Evolutionary conservation across 2,888 invertebrate genomes (phyloP).

Genomic region (Zygogramma bicolorata): DNA sequence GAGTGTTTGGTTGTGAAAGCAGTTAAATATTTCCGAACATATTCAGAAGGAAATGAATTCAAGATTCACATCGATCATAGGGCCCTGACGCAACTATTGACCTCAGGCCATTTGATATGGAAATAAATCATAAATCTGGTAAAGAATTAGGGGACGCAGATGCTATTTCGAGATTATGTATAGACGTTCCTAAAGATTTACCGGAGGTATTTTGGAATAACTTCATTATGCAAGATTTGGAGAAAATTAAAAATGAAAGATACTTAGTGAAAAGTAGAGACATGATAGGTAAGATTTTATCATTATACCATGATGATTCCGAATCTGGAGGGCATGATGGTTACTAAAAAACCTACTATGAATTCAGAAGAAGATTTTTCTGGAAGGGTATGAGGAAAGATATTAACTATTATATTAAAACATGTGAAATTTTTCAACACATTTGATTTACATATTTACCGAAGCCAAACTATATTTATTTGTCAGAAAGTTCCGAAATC

Average conservation of each 20-base stretch:
- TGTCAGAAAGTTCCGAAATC: background rate
- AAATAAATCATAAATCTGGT: too few species aligned
- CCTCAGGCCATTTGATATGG: too few species aligned
- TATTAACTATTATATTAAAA: background rate
- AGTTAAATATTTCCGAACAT: too few species aligned
- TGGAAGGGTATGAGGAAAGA: background rate
- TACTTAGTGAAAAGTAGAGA: background rate
- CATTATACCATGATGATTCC: background rate
- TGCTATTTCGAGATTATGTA: too few species aligned
- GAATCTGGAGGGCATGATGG: background rate
- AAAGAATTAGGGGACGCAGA: too few species aligned
- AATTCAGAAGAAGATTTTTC: background rate
- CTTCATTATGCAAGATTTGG: background rate
- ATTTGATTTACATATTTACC: background rate
- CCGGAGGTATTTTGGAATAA: too few species aligned
- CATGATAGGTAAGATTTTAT: background rate
- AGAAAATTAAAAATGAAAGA: background rate
- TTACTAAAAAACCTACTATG: background rate
- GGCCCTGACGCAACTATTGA: too few species aligned
- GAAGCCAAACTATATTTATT: background rate
- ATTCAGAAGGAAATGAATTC: too few species aligned
- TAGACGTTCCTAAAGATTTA: too few species aligned
- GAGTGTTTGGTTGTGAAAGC: too few species aligned
- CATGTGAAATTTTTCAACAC: background rate
- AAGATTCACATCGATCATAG: too few species aligned